These are phyloP conservation scores for Rhodophaea formosa DNA, from an alignment of 2,888 invertebrate genomes.

Conservation along the genomic window DNA sequence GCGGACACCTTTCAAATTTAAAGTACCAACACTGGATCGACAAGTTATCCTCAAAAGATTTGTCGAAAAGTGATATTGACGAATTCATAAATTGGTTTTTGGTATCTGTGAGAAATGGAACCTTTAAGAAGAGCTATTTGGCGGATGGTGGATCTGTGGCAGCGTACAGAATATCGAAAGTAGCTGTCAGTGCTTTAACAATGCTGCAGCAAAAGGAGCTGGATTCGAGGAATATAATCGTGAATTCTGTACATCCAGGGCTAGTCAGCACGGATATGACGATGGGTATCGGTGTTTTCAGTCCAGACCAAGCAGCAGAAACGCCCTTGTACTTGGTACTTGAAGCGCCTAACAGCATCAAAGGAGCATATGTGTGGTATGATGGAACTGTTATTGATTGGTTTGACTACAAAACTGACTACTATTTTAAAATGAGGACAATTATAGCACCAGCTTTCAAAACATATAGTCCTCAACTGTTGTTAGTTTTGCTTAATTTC, in stretches of 20 bases:
- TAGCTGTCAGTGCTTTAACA: constrained; percentile 85
- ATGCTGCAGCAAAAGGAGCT: constrained; percentile 84
- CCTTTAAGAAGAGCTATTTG: constrained; percentile 47
- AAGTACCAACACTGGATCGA: constrained; percentile 67
- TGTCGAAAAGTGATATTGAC: constrained; percentile 53
- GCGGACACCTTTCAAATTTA: constrained; percentile 82
- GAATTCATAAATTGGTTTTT: constrained; percentile 84
- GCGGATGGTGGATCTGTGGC: constrained; percentile 78
- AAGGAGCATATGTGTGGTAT: constrained; percentile 85
- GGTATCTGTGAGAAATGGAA: constrained; percentile 52
- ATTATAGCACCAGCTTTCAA: constrained; percentile 14
- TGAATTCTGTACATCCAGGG: constrained; percentile 87
- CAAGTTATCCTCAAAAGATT: constrained; percentile 46
- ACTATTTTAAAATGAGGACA: constrained; percentile 54
- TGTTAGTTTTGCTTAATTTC: not conserved
- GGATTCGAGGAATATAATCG: constrained; percentile 74
- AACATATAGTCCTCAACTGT: not conserved
- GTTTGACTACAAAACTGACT: constrained; percentile 60
- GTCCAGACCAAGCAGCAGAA: constrained; percentile 78
- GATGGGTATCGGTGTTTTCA: constrained; percentile 79
- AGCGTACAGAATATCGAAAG: constrained; percentile 86
- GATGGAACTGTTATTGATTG: constrained; percentile 81
- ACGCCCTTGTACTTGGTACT: constrained; percentile 79
- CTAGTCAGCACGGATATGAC: constrained; percentile 90
- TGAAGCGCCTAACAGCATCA: constrained; percentile 72